Conservation (phyloP, 2,113 vertebrate genomes). For the Megaleporinus macrocephalus region DNA sequence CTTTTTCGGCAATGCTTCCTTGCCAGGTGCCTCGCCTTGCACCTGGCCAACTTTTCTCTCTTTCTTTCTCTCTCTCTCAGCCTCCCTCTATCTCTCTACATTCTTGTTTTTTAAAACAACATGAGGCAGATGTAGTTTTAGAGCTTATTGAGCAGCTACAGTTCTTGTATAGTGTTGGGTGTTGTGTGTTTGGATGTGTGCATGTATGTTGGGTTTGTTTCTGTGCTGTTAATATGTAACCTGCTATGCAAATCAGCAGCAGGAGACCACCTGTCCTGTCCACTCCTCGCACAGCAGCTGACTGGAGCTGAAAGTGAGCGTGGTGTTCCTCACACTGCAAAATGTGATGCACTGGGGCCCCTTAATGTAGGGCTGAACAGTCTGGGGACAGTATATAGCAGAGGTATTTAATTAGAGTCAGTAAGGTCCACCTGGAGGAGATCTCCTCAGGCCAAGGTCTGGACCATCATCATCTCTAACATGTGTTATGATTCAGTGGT, state of each 20-base stretch:
- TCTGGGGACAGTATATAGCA: too few relatives aligned
- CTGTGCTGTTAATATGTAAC: constrained; percentile 6
- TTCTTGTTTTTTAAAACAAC: too few relatives aligned
- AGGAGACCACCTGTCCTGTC: constrained; percentile 3
- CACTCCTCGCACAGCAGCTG: not conserved
- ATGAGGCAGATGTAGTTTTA: not conserved
- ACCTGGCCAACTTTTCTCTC: constrained; percentile 11
- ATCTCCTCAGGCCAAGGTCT: too few relatives aligned
- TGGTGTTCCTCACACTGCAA: too few relatives aligned
- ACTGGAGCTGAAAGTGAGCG: not conserved
- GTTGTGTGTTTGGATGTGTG: not conserved
- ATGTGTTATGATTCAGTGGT: too few relatives aligned
- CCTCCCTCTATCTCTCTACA: constrained; percentile 1
- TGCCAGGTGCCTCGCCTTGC: constrained; percentile 40
- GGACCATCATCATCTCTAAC: too few relatives aligned
- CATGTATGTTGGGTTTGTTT: not conserved
- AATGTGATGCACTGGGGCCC: not conserved
- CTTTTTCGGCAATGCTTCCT: constrained; percentile 38
- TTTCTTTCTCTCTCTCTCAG: constrained; percentile 1
- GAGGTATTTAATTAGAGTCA: too few relatives aligned
- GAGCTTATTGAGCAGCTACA: not conserved
- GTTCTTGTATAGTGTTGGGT: too few relatives aligned
- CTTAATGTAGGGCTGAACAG: too few relatives aligned
- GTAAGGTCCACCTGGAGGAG: too few relatives aligned
- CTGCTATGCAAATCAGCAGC: not conserved